Conservation (phyloP, 2,113 vertebrate genomes). For the Microcebus jonahi region DNA sequence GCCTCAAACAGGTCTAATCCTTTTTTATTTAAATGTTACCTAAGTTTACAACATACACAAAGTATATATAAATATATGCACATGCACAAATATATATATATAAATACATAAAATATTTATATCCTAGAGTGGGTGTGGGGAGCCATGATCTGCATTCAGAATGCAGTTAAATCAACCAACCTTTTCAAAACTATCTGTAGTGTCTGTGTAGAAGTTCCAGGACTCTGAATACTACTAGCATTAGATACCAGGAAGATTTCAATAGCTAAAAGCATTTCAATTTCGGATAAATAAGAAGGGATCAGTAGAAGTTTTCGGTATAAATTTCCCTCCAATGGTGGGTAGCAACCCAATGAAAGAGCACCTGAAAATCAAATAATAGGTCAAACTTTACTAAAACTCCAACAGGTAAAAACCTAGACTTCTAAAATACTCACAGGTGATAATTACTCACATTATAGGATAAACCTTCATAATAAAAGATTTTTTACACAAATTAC, state of each 20-base stretch:
- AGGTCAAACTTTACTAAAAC: slow-evolving; percentile 26
- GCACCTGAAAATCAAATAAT: slow-evolving; percentile 86
- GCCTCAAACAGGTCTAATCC: background rate
- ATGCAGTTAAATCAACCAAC: slow-evolving; percentile 83
- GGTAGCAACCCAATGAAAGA: slow-evolving; percentile 89
- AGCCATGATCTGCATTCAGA: background rate
- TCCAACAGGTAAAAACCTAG: background rate
- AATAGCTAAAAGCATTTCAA: slow-evolving; percentile 93
- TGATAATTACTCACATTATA: background rate
- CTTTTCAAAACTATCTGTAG: slow-evolving; percentile 93
- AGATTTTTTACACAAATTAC: background rate
- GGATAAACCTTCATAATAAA: background rate
- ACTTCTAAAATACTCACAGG: background rate
- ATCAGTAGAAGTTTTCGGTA: slow-evolving; percentile 86
- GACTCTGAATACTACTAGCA: slow-evolving; percentile 84
- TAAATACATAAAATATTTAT: background rate
- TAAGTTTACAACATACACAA: background rate
- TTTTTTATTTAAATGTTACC: slow-evolving; percentile 31
- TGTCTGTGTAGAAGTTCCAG: slow-evolving; percentile 69
- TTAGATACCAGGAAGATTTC: slow-evolving; percentile 94
- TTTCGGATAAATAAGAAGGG: slow-evolving; percentile 89
- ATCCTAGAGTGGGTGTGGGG: background rate
- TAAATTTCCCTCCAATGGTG: slow-evolving; percentile 84
- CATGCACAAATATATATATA: background rate
- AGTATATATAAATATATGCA: background rate